Evolutionary conservation across 2,797 vertebrate species (phyloP).

Genomic region (Pristis pectinata): DNA sequence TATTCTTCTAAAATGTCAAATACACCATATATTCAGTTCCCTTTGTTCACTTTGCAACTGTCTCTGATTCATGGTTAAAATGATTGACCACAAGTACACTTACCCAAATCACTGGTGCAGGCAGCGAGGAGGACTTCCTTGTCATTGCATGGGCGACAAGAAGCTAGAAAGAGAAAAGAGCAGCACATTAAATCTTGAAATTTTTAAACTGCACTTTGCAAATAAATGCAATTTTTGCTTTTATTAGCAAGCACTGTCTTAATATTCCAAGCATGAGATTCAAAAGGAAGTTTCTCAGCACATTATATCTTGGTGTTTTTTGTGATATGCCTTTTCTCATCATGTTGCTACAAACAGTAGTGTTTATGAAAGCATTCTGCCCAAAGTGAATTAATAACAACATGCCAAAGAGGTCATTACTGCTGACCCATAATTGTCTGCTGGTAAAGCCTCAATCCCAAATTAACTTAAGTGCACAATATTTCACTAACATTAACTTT

Average conservation of each 20-base stretch:
- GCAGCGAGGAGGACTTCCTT: conserved; percentile 82
- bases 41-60: no score
- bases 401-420: no score
- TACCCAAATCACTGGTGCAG: conserved; percentile 94
- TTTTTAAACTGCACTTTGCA: not conserved
- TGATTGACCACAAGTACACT: conserved; percentile 49
- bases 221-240: not conserved
- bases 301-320: not conserved
- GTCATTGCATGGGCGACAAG: conserved; percentile 87
- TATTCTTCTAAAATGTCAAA: no score
- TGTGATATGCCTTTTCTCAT: not conserved
- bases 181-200: not conserved
- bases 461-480: not conserved
- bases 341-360: not conserved
- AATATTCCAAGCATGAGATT: not conserved
- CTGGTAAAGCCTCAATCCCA: not conserved
- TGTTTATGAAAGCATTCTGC: no score
- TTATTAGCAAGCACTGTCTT: not conserved
- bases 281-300: not conserved
- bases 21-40: no score
- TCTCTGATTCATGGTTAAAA: not conserved
- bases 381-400: no score
- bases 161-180: conserved; percentile 58
- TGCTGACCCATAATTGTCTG: no score
- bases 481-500: not conserved